phyloP scores from a whole-genome alignment of 2,888 invertebrate genomes.

The Diogma glabrata region DNA sequence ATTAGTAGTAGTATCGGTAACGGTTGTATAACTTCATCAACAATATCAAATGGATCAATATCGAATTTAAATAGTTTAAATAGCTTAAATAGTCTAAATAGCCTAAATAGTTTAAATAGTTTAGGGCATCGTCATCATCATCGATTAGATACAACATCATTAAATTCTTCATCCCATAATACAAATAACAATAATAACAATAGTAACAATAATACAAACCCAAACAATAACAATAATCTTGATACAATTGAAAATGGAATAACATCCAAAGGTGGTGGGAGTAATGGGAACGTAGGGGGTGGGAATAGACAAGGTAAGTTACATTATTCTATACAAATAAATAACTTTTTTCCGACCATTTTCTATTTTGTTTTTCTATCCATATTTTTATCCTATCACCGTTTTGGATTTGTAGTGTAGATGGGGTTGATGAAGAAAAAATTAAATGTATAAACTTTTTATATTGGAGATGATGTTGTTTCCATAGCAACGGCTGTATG shows the following conservation, averaged over 20 bases:
- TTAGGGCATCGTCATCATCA: constrained; percentile 3
- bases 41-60: constrained; percentile 3
- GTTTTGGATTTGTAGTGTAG: too few species aligned
- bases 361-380: too few species aligned
- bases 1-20: constrained; percentile 16
- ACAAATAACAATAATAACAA: constrained; percentile 8
- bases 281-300: neutral
- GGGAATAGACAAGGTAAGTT: constrained; percentile 3
- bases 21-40: constrained; percentile 11
- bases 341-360: too few species aligned
- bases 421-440: too few species aligned
- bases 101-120: too few species aligned
- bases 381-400: too few species aligned
- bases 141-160: constrained; percentile 3
- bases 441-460: too few species aligned
- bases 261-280: constrained; percentile 6
- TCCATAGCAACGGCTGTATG: too few species aligned
- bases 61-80: constrained; percentile 8
- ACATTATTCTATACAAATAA: too few species aligned
- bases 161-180: constrained; percentile 3
- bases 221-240: constrained; percentile 1
- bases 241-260: constrained; percentile 2
- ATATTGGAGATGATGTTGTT: too few species aligned
- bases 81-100: too few species aligned
- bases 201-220: constrained; percentile 9